Conservation (phyloP, 2,888 invertebrate genomes). For the Tenthredo distinguenda region DNA sequence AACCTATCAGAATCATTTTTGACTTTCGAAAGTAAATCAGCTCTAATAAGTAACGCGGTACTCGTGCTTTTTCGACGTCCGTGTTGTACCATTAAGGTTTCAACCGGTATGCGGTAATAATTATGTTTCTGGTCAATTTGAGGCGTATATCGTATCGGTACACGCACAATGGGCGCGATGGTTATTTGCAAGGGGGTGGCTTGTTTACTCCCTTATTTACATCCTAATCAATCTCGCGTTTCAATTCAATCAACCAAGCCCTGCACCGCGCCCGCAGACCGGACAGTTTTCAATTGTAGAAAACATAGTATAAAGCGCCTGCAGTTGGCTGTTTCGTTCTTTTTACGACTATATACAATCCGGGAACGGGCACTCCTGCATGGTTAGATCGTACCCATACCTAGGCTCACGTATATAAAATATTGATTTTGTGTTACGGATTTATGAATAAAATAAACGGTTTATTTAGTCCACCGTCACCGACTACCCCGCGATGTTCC, state of each 20-base stretch:
- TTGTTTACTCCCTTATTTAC: constrained; percentile 46
- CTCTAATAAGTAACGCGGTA: neutral
- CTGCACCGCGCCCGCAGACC: neutral
- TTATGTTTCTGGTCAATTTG: neutral
- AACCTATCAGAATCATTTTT: too few species aligned
- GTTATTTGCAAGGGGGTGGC: neutral
- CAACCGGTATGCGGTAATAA: neutral
- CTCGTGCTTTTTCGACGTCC: too few species aligned
- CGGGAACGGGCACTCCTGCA: constrained; percentile 4
- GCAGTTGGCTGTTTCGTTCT: neutral
- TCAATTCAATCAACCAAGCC: constrained; percentile 40
- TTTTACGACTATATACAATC: constrained; percentile 12
- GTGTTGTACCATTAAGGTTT: neutral
- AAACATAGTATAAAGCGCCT: neutral
- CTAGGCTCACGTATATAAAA: constrained; percentile 28
- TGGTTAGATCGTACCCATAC: neutral
- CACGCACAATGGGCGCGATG: neutral
- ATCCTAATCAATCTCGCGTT: constrained; percentile 45
- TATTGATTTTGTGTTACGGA: constrained; percentile 69
- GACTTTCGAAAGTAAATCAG: neutral
- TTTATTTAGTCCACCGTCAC: constrained; percentile 61
- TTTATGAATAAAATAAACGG: constrained; percentile 73
- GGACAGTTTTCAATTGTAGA: constrained; percentile 13
- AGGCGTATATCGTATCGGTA: neutral
- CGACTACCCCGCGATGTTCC: neutral